These are phyloP conservation scores for Maniola jurtina DNA, from an alignment of 1,140 invertebrate species.

Conservation along the genomic window DNA sequence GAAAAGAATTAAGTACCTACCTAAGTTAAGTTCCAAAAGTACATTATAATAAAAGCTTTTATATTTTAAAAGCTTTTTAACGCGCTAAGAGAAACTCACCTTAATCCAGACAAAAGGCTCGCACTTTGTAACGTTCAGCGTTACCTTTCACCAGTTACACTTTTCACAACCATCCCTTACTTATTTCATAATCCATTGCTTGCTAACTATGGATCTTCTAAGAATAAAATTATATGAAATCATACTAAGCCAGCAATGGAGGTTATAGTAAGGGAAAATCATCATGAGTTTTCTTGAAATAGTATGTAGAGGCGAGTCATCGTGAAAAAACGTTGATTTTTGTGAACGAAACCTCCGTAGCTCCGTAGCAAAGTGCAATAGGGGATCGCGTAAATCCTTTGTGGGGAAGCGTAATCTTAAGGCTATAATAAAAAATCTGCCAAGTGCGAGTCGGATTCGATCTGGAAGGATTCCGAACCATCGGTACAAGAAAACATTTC, in stretches of 20 bases:
- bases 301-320: conserved; percentile 44
- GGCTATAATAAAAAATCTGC: too few species aligned
- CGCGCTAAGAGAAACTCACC: conserved; percentile 36
- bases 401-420: neutral
- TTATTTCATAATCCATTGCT: conserved; percentile 47
- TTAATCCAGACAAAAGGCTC: conserved; percentile 74
- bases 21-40: too few species aligned
- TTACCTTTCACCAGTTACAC: conserved; percentile 50
- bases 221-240: neutral
- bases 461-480: too few species aligned
- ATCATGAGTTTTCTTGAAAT: conserved; percentile 34
- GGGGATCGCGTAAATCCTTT: conserved; percentile 41
- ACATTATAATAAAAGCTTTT: neutral
- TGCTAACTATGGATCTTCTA: neutral
- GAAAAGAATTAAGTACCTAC: too few species aligned
- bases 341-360: conserved; percentile 50
- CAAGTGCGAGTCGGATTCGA: too few species aligned
- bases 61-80: conserved; percentile 8
- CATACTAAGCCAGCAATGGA: conserved; percentile 41
- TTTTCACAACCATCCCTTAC: conserved; percentile 29
- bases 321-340: conserved; percentile 69
- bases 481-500: too few species aligned
- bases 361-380: conserved; percentile 61
- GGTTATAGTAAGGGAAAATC: conserved; percentile 8
- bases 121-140: conserved; percentile 75